Base-by-base conservation (phyloP, 30 jellyfish, hydroid and myxozoan species). In the Pelagia noctiluca region DNA sequence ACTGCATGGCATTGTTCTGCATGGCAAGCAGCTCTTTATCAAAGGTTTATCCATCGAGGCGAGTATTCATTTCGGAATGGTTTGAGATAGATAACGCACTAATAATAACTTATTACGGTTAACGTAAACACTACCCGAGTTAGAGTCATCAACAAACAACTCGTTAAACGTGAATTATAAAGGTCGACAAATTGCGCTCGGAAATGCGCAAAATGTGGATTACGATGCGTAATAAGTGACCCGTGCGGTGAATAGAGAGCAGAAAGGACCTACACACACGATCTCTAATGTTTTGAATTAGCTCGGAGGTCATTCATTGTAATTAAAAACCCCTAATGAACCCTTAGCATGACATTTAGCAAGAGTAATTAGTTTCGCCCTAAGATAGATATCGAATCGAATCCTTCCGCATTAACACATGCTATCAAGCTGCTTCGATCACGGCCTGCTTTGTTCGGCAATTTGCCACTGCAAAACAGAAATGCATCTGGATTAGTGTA, bases 341-440 rank as follows among this genome's bases (percentile, higher is more conserved):
- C 63, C 63, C 89, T 79, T 79, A 62, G 89, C 89, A 63, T 79
- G 89, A 79, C 89, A 79, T 65, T 79, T 79, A 79, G 89, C 82
- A 42, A 79, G 89, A 79, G 64, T 79, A 79, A 79, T 79, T 79
- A 79, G 74, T 49, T 65, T 63, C 82, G 34, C 64, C 64, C 82
- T 35, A 63, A 35, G 74, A 61, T 62, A 48, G 89, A 63, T 70
- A 62, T 79, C 72, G 38, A 73, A 64, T 36, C 46, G 64, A 79
- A 66, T 63, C 89, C 64, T 79, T 79, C 89, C 89, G 80, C 82
- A 79, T 79, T 79, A 79, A 50, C 82, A 79, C 26, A 37, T 63
- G 10, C 60, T 32, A 57, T 35, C 62, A 76, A 76, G 88, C 88
- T 61, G 88, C 76, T 76, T 57, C 88, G 62, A 76, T 35, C 88